Conservation (phyloP, 2,888 invertebrate genomes). For the Zelleria hepariella region DNA sequence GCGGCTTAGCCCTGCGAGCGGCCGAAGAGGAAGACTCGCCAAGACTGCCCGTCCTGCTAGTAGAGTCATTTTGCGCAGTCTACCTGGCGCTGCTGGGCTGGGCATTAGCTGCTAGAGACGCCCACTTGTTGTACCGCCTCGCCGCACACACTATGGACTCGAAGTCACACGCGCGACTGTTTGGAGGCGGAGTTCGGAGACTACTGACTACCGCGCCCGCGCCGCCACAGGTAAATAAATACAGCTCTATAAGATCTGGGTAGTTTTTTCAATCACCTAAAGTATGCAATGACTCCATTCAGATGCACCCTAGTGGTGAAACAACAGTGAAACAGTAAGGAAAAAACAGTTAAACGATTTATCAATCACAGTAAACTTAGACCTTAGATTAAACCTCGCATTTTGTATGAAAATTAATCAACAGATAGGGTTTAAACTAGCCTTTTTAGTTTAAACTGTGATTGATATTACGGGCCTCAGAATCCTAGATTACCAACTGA, state of each 20-base stretch:
- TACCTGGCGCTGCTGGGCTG: conserved; percentile 94
- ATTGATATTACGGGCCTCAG: too few relatives aligned
- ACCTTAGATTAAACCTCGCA: too few relatives aligned
- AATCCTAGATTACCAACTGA: too few relatives aligned
- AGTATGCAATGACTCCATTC: too few relatives aligned
- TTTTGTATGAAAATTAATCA: too few relatives aligned
- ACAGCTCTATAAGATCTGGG: background rate
- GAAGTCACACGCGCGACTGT: conserved; percentile 85
- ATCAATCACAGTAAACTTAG: too few relatives aligned
- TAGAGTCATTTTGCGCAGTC: conserved; percentile 94
- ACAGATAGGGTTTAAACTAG: too few relatives aligned
- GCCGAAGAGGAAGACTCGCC: conserved; percentile 96
- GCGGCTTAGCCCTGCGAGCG: conserved; percentile 91
- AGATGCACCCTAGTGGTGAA: too few relatives aligned
- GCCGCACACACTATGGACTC: conserved; percentile 86
- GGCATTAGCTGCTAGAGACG: conserved; percentile 93
- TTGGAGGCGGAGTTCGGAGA: conserved; percentile 92
- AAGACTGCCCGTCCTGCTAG: conserved; percentile 89
- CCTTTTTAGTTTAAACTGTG: too few relatives aligned
- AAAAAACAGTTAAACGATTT: too few relatives aligned
- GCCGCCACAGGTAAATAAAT: conserved; percentile 9
- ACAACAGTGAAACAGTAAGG: too few relatives aligned
- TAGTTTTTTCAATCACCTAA: too few relatives aligned
- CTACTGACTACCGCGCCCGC: conserved; percentile 83
- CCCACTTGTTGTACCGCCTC: conserved; percentile 85